Evolutionary conservation across 2,888 invertebrate species (phyloP), one percentile per base, ranked within the genome.

Genomic region (Hypsopygia costalis): DNA sequence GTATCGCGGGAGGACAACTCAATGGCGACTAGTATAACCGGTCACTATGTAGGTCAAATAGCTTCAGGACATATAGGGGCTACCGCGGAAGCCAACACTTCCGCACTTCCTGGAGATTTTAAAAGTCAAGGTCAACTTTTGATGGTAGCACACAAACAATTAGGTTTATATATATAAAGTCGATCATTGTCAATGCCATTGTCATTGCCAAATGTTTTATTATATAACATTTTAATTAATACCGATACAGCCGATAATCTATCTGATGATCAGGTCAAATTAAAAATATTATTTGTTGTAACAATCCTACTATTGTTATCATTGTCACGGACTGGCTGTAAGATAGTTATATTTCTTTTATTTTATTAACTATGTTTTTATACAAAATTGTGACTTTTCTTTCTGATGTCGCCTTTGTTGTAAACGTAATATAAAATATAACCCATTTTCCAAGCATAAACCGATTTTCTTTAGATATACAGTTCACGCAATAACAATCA

Each of bases 101-200:
- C 77, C 78, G 66, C 41, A 64, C 62, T 76, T 78, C 77, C 74
- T 70, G 71, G 64, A 67, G 49, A 59, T 57, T 56, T 61, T 58
- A 63, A 58, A 66, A 56, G 60, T 62, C 69, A 69, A 68, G 68
- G 72, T 48, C 43, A 25, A 4, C 12, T 54, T 57, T 64, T 60
- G 54, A 52, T 54, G 49, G 42, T 45, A 43, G 40, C 46, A 49
- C 31, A 32, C 20, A 30, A 44, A 45, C 41, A 46, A 39, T 46
- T 40, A 31, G 31, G 22, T 30, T 22, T 11, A n/a, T 5, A 21
- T 11, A 11, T 11, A 30, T 16, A 38, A 31, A 25, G 9, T 39
- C 27, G 27, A 33, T 39, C 16, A 27, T 30, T 30, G 21, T 6
- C 30, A 11, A 37, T 20, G 27, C 31, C 32, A 37, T 21, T 37